phyloP scores from a whole-genome alignment of 2,113 vertebrate genomes.

The Callionymus lyra region DNA sequence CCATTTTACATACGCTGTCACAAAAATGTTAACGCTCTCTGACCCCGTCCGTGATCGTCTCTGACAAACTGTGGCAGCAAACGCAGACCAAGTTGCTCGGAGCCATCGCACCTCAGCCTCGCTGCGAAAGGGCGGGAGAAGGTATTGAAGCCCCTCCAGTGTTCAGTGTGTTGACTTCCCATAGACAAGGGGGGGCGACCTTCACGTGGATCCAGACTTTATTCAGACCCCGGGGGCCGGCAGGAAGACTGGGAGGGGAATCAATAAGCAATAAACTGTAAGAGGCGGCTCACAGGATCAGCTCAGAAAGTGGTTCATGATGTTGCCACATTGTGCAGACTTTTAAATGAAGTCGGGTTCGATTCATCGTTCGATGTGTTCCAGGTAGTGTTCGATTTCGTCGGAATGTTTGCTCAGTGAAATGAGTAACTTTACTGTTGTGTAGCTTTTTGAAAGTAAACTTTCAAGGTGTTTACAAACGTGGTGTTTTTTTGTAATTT shows the following conservation, averaged over 20 bases:
- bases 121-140: constrained; percentile 2
- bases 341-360: constrained; percentile 14
- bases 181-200: constrained; percentile 26
- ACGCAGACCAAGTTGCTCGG: constrained; percentile 26
- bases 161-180: constrained; percentile 8
- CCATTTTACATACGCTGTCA: constrained; percentile 13
- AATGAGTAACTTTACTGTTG: too few species aligned
- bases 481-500: too few species aligned
- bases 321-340: constrained; percentile 14
- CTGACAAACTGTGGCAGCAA: constrained; percentile 39
- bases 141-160: constrained; percentile 5
- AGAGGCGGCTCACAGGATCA: constrained; percentile 12
- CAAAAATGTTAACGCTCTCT: constrained; percentile 39
- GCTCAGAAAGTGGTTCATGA: constrained; percentile 19
- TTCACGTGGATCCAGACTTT: constrained; percentile 29
- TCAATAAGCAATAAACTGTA: constrained; percentile 37
- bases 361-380: constrained; percentile 22
- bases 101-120: constrained; percentile 43
- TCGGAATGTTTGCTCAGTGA: too few species aligned
- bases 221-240: constrained; percentile 15
- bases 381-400: too few species aligned
- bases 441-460: too few species aligned
- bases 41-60: constrained; percentile 21
- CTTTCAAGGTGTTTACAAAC: too few species aligned
- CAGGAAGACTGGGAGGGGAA: constrained; percentile 32